Evolutionary conservation across 2,113 vertebrate genomes (phyloP).

Genomic region (Suricata suricatta): DNA sequence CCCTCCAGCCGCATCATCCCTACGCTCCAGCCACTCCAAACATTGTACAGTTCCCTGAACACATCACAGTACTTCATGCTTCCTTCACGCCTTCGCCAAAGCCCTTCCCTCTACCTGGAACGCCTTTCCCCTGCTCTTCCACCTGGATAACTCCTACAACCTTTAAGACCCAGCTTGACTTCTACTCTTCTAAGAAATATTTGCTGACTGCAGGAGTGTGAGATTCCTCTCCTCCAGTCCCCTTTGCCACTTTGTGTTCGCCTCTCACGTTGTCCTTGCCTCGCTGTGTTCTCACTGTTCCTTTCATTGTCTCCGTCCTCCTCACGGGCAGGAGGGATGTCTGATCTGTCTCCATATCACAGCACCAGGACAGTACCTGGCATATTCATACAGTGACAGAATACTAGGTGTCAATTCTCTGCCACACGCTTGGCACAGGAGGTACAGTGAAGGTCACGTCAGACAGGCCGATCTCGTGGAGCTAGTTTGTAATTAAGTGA

Average conservation of each 20-base stretch:
- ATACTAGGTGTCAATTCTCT: not conserved
- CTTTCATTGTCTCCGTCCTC: not conserved
- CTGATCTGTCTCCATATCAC: not conserved
- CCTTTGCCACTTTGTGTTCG: fast-evolving
- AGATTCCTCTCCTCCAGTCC: not conserved
- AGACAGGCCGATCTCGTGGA: not conserved
- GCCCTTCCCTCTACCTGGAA: not conserved
- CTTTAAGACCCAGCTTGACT: not conserved
- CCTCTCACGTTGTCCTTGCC: not conserved
- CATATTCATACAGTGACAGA: not conserved
- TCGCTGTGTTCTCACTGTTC: not conserved
- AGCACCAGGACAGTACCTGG: not conserved
- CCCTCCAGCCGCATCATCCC: not conserved
- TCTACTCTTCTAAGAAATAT: not conserved
- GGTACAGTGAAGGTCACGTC: not conserved
- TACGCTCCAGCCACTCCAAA: not conserved
- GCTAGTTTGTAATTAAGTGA: not conserved
- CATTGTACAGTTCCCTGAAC: not conserved
- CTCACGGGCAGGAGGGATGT: not conserved
- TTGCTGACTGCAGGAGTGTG: not conserved
- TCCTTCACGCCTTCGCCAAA: not conserved
- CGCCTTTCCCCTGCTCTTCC: not conserved
- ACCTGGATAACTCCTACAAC: not conserved
- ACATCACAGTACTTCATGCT: not conserved
- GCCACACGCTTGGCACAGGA: not conserved